Conservation (phyloP, 2,797 vertebrate genomes). For the Astyanax mexicanus region DNA sequence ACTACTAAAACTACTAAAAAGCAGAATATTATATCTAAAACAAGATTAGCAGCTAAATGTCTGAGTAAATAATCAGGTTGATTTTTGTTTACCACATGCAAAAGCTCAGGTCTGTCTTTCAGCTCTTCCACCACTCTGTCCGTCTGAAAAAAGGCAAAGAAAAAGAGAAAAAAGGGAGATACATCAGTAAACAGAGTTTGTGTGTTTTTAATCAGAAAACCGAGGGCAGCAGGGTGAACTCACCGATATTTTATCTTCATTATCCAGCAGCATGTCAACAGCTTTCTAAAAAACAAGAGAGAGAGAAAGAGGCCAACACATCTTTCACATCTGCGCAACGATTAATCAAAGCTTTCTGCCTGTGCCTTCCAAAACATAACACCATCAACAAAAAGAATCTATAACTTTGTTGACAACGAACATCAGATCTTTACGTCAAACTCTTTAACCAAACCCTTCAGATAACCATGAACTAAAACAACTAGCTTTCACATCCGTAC, state of each 20-base stretch:
- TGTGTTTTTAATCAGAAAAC: constrained; percentile 45
- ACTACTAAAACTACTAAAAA: background rate
- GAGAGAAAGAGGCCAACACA: constrained; percentile 39
- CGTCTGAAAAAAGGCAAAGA: constrained; percentile 76
- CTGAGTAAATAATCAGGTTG: background rate
- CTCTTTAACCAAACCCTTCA: constrained; percentile 1
- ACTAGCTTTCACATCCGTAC: background rate
- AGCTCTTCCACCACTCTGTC: constrained; percentile 95
- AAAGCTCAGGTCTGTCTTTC: constrained; percentile 88
- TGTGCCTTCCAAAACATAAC: constrained; percentile 5
- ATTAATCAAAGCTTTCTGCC: constrained; percentile 43
- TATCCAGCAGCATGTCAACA: constrained; percentile 98
- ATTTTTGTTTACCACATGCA: constrained; percentile 86
- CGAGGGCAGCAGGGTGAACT: constrained; percentile 64
- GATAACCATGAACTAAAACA: background rate
- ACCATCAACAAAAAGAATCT: constrained; percentile 31
- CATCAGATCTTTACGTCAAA: background rate
- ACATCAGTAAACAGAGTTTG: constrained; percentile 19
- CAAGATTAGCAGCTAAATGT: background rate
- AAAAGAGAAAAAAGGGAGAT: constrained; percentile 11
- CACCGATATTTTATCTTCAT: constrained; percentile 98
- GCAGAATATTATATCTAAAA: background rate
- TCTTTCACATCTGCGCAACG: constrained; percentile 44
- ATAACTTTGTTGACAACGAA: constrained; percentile 22
- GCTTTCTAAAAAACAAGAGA: constrained; percentile 86